Conservation (phyloP, 2,113 vertebrate genomes). For the Cyphomyrus discorhynchus region DNA sequence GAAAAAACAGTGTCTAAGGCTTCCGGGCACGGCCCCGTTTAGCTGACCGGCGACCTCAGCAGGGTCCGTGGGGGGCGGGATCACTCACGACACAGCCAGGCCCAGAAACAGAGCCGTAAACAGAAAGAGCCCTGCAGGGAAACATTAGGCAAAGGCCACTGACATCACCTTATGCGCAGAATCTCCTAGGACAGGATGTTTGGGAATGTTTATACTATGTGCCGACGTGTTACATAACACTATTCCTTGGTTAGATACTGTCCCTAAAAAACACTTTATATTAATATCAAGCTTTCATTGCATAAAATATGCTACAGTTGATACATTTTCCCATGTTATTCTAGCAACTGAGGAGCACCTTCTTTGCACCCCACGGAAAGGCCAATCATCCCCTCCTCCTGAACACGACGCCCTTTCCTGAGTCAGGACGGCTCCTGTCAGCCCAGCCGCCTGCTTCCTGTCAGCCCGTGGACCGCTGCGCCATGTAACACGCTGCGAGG, state of each 20-base stretch:
- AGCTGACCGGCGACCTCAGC: slow-evolving; percentile 65
- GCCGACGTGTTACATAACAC: neutral
- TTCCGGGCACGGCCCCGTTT: slow-evolving; percentile 54
- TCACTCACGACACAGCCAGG: slow-evolving; percentile 51
- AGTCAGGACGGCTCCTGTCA: neutral
- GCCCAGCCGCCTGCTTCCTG: neutral
- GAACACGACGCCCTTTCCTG: neutral
- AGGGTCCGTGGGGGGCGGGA: slow-evolving; percentile 44
- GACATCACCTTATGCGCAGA: neutral
- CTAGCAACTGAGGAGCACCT: neutral
- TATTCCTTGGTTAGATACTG: neutral
- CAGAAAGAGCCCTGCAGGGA: neutral
- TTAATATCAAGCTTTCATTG: neutral
- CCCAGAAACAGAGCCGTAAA: neutral
- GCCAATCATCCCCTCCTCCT: neutral
- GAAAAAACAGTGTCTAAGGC: slow-evolving; percentile 46
- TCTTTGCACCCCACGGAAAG: neutral
- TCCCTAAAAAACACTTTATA: neutral
- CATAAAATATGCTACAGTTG: neutral
- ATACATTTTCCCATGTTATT: neutral
- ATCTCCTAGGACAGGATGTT: neutral
- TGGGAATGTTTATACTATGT: neutral
- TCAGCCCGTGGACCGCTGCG: neutral
- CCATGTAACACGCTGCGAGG: neutral
- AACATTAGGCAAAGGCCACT: neutral